Evolutionary conservation across 2,888 invertebrate genomes (phyloP).

Genomic region (Drosophila algonquin): DNA sequence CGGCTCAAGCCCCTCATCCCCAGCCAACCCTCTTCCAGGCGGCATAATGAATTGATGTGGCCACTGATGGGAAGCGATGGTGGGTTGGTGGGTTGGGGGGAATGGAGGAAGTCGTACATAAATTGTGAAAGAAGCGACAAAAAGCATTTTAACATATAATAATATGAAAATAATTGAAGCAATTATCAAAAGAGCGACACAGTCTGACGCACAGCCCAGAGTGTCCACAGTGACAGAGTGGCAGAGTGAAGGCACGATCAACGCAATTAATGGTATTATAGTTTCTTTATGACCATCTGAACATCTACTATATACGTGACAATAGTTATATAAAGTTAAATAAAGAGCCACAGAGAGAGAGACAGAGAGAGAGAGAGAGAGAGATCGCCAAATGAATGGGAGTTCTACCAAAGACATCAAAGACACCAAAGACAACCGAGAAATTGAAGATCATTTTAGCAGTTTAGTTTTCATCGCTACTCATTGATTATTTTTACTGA

Average conservation of each 20-base stretch:
- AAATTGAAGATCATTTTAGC: background rate
- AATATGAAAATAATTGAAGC: constrained; percentile 79
- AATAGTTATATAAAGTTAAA: constrained; percentile 41
- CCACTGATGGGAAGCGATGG: constrained; percentile 28
- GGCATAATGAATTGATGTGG: constrained; percentile 68
- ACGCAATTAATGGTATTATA: constrained; percentile 62
- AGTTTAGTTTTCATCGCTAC: too few relatives aligned
- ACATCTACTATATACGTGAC: constrained; percentile 27
- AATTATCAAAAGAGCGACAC: constrained; percentile 58
- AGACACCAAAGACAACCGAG: background rate
- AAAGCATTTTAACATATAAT: constrained; percentile 76
- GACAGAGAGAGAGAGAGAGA: constrained; percentile 1
- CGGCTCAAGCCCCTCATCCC: constrained; percentile 21
- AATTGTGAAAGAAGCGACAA: constrained; percentile 57
- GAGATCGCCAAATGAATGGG: background rate
- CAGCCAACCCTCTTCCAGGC: constrained; percentile 26
- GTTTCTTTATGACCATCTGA: constrained; percentile 48
- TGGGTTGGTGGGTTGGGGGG: background rate
- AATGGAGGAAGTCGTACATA: constrained; percentile 11
- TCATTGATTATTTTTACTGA: too few relatives aligned
- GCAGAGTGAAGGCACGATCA: constrained; percentile 52
- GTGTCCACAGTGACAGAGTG: constrained; percentile 8
- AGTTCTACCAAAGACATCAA: background rate
- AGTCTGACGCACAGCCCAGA: background rate
- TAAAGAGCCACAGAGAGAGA: background rate